These are phyloP conservation scores for Nymphalis polychloros DNA, from an alignment of 2,888 invertebrate genomes.

Conservation along the genomic window DNA sequence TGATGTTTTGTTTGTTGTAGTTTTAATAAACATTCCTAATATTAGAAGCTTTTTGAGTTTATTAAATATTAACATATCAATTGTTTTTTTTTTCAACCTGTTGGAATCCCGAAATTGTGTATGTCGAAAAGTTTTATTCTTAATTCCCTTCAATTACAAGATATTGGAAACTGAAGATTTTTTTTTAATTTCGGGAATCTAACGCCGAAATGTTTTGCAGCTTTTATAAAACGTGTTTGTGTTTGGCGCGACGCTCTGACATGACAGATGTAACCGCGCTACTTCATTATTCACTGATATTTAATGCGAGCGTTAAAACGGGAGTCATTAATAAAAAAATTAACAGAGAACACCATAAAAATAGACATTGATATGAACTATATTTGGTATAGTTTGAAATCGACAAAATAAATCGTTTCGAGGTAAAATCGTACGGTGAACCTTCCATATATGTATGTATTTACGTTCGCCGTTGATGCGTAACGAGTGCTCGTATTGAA, in stretches of 20 bases:
- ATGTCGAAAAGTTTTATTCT: no score
- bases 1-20: conserved; percentile 78
- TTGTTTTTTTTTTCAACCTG: not conserved
- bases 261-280: conserved; percentile 4
- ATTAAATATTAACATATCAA: conserved; percentile 28
- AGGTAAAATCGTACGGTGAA: no score
- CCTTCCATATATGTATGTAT: not conserved
- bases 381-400: no score
- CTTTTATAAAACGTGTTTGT: conserved; percentile 17
- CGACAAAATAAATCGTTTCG: no score
- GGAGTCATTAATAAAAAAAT: not conserved
- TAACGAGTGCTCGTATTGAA: conserved; percentile 42
- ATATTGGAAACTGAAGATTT: not conserved
- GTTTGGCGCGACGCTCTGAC: conserved; percentile 36
- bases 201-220: conserved; percentile 18
- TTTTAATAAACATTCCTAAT: conserved; percentile 76
- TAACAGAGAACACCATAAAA: no score
- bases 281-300: not conserved
- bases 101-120: conserved; percentile 22
- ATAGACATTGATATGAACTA: no score
- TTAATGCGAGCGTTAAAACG: not conserved
- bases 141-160: no score
- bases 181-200: conserved; percentile 19
- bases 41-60: conserved; percentile 43
- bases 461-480: not conserved